Evolutionary conservation across 2,113 vertebrate species (phyloP).

Genomic region (Malurus cyaneus): DNA sequence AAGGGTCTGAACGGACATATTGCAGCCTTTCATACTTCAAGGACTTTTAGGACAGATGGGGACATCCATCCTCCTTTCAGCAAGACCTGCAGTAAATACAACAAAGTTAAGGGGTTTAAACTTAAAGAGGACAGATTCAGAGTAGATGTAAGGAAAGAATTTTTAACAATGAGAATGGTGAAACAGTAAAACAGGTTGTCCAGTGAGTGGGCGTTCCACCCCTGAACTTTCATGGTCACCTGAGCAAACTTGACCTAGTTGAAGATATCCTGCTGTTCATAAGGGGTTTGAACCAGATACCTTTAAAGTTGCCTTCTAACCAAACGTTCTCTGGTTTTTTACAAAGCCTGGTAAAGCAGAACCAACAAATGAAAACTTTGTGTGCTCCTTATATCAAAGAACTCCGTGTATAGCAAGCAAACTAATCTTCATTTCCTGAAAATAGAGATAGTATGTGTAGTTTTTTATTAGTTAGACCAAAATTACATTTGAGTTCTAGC

Average conservation of each 20-base stretch:
- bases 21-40: neutral
- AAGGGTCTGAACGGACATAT: neutral
- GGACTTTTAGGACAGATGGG: neutral
- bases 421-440: constrained; percentile 48
- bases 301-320: neutral
- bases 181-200: neutral
- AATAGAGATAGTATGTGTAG: constrained; percentile 18
- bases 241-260: neutral
- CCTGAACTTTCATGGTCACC: neutral
- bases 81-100: neutral
- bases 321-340: neutral
- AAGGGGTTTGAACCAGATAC: neutral
- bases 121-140: neutral
- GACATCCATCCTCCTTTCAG: neutral
- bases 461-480: constrained; percentile 35
- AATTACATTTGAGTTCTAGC: neutral
- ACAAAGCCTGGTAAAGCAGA: neutral
- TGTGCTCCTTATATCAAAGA: neutral
- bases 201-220: neutral
- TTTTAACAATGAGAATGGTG: neutral
- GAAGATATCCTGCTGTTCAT: neutral
- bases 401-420: neutral
- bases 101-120: neutral
- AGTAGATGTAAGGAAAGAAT: neutral
- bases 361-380: neutral